These are phyloP conservation scores for Delphinapterus leucas DNA, from an alignment of 2,113 vertebrate species.

Conservation along the genomic window DNA sequence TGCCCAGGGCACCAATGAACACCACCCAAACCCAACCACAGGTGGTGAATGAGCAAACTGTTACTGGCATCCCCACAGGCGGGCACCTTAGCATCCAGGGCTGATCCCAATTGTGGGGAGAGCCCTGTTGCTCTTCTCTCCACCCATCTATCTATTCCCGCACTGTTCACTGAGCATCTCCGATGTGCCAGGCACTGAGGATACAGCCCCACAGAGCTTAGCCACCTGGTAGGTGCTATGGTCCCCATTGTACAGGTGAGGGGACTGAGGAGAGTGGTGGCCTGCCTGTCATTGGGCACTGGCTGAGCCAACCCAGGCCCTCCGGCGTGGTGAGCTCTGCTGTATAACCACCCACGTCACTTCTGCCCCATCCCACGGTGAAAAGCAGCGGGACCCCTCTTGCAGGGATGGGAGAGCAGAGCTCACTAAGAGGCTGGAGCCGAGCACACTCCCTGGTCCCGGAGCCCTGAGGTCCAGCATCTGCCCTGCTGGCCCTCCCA, in stretches of 20 bases:
- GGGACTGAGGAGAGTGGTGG: not conserved
- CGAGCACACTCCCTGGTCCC: not conserved
- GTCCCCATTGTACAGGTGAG: not conserved
- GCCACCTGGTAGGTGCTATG: too few species aligned
- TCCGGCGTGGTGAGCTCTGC: rapidly evolving
- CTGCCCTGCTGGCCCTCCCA: not conserved
- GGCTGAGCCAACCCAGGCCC: not conserved
- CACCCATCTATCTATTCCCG: too few species aligned
- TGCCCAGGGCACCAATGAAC: not conserved
- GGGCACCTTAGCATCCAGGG: not conserved
- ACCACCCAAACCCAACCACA: not conserved
- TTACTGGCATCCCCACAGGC: not conserved
- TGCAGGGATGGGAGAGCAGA: not conserved
- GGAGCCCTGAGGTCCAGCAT: not conserved
- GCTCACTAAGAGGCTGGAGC: not conserved
- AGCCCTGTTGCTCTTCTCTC: not conserved
- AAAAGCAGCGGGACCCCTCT: not conserved
- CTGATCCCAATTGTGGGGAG: not conserved
- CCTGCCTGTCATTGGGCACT: not conserved
- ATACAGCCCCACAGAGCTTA: not conserved
- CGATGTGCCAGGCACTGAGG: not conserved
- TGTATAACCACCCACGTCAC: rapidly evolving
- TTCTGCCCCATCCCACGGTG: not conserved
- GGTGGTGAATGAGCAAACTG: not conserved
- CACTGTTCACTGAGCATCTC: not conserved